Percentiles rank a stretch among this genome's conserved stretches.
Conservation (phyloP, 2,888 invertebrate genomes). For the Hirtodrosophila alboralis region DNA sequence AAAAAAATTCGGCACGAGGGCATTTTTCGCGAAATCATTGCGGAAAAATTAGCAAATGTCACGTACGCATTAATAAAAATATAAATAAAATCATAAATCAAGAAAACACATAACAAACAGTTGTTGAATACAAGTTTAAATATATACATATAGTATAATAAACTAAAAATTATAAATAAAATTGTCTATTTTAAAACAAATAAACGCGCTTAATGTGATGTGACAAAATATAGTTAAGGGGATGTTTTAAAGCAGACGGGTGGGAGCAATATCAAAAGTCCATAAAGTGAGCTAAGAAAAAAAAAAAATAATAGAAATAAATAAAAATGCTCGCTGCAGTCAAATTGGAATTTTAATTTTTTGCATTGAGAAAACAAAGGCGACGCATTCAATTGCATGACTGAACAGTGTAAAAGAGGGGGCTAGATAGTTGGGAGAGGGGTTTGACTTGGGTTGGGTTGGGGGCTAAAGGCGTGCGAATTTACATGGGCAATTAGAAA, state of each 20-base stretch:
- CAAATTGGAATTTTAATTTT: constrained; percentile 77
- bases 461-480: constrained; percentile 32
- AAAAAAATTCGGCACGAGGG: constrained; percentile 40
- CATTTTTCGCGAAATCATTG: constrained; percentile 28
- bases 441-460: constrained; percentile 4
- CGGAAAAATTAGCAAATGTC: constrained; percentile 64
- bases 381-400: constrained; percentile 70
- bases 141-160: too few relatives aligned
- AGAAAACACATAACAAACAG: constrained; percentile 22
- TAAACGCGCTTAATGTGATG: constrained; percentile 24
- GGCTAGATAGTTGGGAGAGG: too few relatives aligned
- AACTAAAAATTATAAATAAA: constrained; percentile 19
- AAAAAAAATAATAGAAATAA: too few relatives aligned
- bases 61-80: constrained; percentile 53
- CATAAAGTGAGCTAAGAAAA: constrained; percentile 53
- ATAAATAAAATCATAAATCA: constrained; percentile 53
- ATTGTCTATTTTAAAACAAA: constrained; percentile 33
- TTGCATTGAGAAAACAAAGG: constrained; percentile 73
- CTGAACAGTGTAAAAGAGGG: constrained; percentile 10
- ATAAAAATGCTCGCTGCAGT: too few relatives aligned
- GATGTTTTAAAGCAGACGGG: not conserved
- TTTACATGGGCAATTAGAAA: constrained; percentile 60
- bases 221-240: not conserved
- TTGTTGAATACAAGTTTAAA: constrained; percentile 1
- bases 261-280: not conserved